Base-by-base conservation (phyloP, 1,140 invertebrate genomes). In the Chironomus tepperi region DNA sequence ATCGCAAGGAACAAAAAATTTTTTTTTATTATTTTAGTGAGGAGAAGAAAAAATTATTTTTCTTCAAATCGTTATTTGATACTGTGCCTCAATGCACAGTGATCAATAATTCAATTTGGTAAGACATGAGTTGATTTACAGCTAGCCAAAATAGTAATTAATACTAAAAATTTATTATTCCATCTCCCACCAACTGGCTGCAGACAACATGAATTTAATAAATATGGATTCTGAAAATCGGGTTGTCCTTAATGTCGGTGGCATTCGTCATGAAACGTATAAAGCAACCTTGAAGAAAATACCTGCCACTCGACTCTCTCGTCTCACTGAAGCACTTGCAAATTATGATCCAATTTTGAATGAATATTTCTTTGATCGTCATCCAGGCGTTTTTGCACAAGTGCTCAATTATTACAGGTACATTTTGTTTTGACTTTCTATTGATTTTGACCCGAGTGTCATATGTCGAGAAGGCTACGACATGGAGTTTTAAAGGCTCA, bases 341-440 rank as follows among this genome's bases (percentile, higher is more conserved):
- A 98, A 98, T 84, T 98, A 98, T 84, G 96, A 98, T 85, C 94
- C 95, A 12, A 91, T 97, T 78, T 86, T 98, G 76, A 98, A 98
- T 84, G 97, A 99, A 84, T 99, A 98, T 87, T 99, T 98, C 89
- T 99, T 99, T 84, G 97, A 99, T 84, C 84, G 97, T 77, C 97
- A 99, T 86, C 97, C 97, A 0, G 96, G 96, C 5, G 97, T 99
- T 76, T 99, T 99, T 84, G 96, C 95, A 73, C 96, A 93, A 86
- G 92, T 95, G 77, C 88, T 94, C 80, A 94, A 94, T 83, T 95
- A 94, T 82, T 95, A 94, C 86, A 90, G 89, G 89, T 90, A 80
- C 82, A 79, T 15, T 15, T 57, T 57, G 1, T n/a, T 5, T n/a
- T 15, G 10, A 12, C 75, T 43, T 73, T 34, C 42, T 15, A 74